Base-by-base conservation (phyloP, 2,888 invertebrate species). In the Rhagonycha lutea region DNA sequence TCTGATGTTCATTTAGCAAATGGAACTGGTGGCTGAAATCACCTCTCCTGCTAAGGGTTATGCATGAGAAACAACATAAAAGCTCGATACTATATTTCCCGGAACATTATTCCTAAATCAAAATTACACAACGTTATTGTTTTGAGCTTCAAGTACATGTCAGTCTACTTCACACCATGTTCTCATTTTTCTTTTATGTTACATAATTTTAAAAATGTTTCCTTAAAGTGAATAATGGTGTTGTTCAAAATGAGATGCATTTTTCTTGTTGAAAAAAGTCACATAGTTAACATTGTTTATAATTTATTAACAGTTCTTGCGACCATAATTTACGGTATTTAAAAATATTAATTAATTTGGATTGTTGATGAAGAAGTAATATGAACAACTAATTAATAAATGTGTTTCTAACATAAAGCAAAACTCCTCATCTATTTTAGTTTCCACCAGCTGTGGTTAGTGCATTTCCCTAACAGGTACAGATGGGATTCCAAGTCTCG, bases 1-100 rank as follows among this genome's bases (percentile, higher is more conserved):
- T 68, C 74, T 62, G 80, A 80, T 80, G 80, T 79, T 79, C 80
- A 74, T 74, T 80, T 79, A 68, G 74, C 72, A 77, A 79, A 79
- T 77, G 77, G 78, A 75, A 76, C 70, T 70, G 74, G 60, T 74
- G 67, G 61, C 32, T 74, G 62, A 74, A 74, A 74, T 70, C 67
- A 74, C 74, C 70, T 65, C 9, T 65, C n/a, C 3, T 26, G 23
- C 14, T 62, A 67, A 70, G 67, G 74, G 69, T 26, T 23, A 62
- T 67, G 65, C 14, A 70, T 69, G 61, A 74, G 70, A 68, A 67
- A 65, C 67, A 69, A 74, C 67, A 70, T 70, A 74, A 70, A 74
- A 70, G 69, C 65, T 61, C 69, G 24, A 63, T 69, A 69, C 70
- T 74, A 70, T 69, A 62, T 65, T 26, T 28, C 12, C 14, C 67